Percentiles rank a stretch among this genome's conserved stretches.
phyloP scores from a whole-genome alignment of 2,113 vertebrate species.

The Podarcis muralis region DNA sequence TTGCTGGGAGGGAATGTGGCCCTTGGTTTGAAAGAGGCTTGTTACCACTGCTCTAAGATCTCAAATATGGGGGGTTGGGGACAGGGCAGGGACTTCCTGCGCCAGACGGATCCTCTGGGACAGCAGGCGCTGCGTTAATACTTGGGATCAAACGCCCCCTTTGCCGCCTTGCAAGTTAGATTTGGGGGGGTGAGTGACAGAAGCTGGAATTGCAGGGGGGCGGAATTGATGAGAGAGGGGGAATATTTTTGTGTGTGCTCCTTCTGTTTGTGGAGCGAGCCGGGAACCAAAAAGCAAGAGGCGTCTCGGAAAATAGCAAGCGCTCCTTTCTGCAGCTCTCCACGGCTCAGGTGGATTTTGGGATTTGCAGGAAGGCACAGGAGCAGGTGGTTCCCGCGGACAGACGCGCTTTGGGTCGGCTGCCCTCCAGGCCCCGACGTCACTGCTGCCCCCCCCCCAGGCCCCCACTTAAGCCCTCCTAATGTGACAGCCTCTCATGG shows the following conservation, averaged over 20 bases:
- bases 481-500: slow-evolving; percentile 60
- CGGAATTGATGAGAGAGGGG: neutral
- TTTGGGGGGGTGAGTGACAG: slow-evolving; percentile 6
- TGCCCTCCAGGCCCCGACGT: slow-evolving; percentile 49
- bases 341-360: neutral
- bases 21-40: too few relatives aligned
- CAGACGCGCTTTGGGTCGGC: slow-evolving; percentile 39
- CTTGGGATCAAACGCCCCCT: neutral
- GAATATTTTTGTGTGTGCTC: neutral
- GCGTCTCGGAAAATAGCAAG: neutral
- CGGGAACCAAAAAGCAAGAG: neutral
- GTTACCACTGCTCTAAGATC: too few relatives aligned
- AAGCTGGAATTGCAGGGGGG: neutral
- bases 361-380: neutral
- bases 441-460: neutral
- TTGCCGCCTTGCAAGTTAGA: neutral
- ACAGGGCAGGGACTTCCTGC: too few relatives aligned
- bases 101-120: neutral
- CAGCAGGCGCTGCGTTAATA: neutral
- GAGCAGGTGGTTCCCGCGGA: slow-evolving; percentile 24
- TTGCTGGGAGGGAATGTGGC: too few relatives aligned
- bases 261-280: neutral
- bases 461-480: slow-evolving; percentile 63
- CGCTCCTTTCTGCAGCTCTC: too few relatives aligned
- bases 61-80: too few relatives aligned